Base-by-base conservation (phyloP, 2,113 vertebrate species). In the Carettochelys insculpta region DNA sequence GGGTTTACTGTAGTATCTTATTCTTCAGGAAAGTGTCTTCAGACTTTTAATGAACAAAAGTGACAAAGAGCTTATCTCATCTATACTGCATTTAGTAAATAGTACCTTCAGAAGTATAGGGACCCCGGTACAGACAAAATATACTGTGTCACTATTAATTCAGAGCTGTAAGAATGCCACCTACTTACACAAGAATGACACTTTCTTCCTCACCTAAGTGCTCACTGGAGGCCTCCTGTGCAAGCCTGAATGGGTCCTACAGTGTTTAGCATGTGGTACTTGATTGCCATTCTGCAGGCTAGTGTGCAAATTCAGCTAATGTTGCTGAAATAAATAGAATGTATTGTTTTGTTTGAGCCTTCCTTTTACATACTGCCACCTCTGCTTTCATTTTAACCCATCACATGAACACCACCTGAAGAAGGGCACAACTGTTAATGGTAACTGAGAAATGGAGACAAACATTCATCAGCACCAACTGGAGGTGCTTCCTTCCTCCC, bases 241-340 rank as follows among this genome's bases (percentile, higher is more conserved):
- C 83, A 89, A 80, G 68, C 87, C 87, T 82, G 92, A 95, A 89
- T 87, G 90, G 83, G 92, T 92, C 48, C 61, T 94, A 93, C 94
- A 85, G 84, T 87, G 77, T 91, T 91, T 84, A 81, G 77, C 95
- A 85, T 87, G 83, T 45, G 79, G 48, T 82, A 93, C 95, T 94
- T 91, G 88, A 95, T 93, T 83, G 90, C 85, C 80, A 9, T 61
- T 89, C 90, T 79, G 75, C 94, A 94, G 90, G 85, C 88, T 82
- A 82, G n/a, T 82, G 51, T 75, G 91, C 85, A 76, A 91, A 86
- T 53, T 68, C 9, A 54, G 17, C 34, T 22, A 27, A 86, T 11
- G 92, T 58, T 82, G 43, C 77, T 58, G 77, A 95, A 91, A 83
- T 29, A 90, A 75, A 76, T 50, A 83, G 16, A 47, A 93, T 54